Conservation (phyloP, 2,113 vertebrate species). For the Holacanthus passer region DNA sequence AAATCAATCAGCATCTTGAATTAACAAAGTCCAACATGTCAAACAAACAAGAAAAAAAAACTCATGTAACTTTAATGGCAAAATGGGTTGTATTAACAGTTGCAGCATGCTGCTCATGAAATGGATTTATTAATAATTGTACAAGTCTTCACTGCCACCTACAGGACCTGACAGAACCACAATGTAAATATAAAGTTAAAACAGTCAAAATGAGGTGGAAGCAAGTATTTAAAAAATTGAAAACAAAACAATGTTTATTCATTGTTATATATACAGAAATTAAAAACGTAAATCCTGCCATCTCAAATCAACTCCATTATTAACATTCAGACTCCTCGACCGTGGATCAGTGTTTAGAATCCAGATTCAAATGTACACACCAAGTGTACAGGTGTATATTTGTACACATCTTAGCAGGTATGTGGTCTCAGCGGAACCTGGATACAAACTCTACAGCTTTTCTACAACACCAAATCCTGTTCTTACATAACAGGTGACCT, state of each 20-base stretch:
- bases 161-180: constrained; percentile 34
- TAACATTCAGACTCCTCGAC: constrained; percentile 21
- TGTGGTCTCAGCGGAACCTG: constrained; percentile 43
- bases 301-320: constrained; percentile 51
- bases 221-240: constrained; percentile 64
- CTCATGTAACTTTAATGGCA: background rate
- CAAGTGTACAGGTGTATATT: constrained; percentile 29
- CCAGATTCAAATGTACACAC: constrained; percentile 38
- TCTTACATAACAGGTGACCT: constrained; percentile 41
- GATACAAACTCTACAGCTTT: constrained; percentile 43
- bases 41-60: background rate
- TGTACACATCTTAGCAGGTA: constrained; percentile 34
- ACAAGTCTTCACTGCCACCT: constrained; percentile 55
- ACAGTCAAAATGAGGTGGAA: constrained; percentile 15
- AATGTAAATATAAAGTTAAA: constrained; percentile 5
- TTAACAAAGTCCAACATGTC: background rate
- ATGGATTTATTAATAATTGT: background rate
- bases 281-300: constrained; percentile 59
- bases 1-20: background rate
- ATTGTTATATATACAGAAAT: constrained; percentile 78
- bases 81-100: background rate
- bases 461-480: constrained; percentile 48
- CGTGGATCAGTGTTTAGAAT: constrained; percentile 46
- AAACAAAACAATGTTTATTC: constrained; percentile 80
- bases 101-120: background rate